Conservation (phyloP, 2,797 vertebrate genomes). For the Sebastes umbrosus region DNA sequence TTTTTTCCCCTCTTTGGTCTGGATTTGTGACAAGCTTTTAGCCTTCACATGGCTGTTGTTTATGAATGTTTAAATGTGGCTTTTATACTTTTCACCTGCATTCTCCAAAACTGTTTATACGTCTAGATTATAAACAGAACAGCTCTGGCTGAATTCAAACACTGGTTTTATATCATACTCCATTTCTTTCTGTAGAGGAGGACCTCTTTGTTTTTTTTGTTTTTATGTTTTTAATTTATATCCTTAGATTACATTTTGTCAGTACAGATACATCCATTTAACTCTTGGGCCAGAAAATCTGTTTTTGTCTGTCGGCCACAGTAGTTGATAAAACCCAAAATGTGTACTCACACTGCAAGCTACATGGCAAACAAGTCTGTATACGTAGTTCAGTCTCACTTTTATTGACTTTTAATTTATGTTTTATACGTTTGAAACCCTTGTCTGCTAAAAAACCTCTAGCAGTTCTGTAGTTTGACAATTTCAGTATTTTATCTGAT, state of each 20-base stretch:
- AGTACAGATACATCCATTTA: neutral
- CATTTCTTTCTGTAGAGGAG: slow-evolving; percentile 39
- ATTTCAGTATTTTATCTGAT: neutral
- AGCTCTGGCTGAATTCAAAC: slow-evolving; percentile 28
- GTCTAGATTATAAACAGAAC: slow-evolving; percentile 63
- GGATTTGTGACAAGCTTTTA: slow-evolving; percentile 69
- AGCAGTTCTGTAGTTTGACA: too few species aligned
- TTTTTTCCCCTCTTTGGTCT: slow-evolving; percentile 89
- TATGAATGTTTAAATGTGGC: slow-evolving; percentile 62
- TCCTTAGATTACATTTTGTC: neutral
- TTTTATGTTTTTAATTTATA: neutral
- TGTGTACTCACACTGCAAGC: slow-evolving; percentile 18
- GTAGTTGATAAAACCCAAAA: neutral
- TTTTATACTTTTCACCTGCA: slow-evolving; percentile 46
- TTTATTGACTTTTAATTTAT: too few species aligned
- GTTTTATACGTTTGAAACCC: too few species aligned
- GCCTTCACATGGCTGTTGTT: slow-evolving; percentile 59
- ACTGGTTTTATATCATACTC: slow-evolving; percentile 43
- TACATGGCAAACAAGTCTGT: neutral
- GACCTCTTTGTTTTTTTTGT: neutral
- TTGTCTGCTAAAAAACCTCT: too few species aligned
- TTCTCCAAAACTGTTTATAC: slow-evolving; percentile 64
- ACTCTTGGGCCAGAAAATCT: neutral
- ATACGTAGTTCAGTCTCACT: neutral
- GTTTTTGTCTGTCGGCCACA: neutral